Conservation (phyloP, 2,113 vertebrate genomes). For the Porphyrio hochstetteri region DNA sequence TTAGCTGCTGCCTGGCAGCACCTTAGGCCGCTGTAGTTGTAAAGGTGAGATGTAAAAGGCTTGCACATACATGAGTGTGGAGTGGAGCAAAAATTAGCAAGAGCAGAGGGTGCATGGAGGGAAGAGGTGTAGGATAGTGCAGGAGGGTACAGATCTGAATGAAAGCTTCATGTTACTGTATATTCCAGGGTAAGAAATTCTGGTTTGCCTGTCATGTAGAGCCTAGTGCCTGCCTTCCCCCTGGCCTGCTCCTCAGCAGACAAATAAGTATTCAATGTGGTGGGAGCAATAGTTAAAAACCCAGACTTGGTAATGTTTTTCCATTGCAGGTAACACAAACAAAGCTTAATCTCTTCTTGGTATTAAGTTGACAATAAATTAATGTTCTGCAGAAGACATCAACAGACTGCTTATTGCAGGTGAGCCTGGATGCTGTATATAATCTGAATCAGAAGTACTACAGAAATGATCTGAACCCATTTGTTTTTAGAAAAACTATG, state of each 20-base stretch:
- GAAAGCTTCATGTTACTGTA: not conserved
- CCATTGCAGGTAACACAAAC: constrained; percentile 53
- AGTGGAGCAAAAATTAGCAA: not conserved
- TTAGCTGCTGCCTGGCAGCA: not conserved
- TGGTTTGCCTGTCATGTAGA: not conserved
- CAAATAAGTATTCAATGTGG: not conserved
- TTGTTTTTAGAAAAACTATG: not conserved
- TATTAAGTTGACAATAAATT: not conserved
- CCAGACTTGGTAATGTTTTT: not conserved
- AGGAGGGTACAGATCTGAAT: too few relatives aligned
- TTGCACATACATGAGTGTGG: too few relatives aligned
- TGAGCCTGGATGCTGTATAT: not conserved
- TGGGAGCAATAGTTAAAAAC: not conserved
- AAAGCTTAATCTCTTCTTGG: not conserved
- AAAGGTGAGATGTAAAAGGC: not conserved
- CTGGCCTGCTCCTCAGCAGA: not conserved
- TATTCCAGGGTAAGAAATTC: not conserved
- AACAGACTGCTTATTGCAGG: not conserved
- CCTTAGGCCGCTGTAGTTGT: not conserved
- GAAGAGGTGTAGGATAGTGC: not conserved
- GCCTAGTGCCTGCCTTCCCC: not conserved
- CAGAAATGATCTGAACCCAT: not conserved
- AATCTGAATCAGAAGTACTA: not conserved
- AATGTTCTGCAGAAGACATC: not conserved
- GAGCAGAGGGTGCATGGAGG: rapidly evolving